Evolutionary conservation across 1,140 invertebrate genomes (phyloP).

Genomic region (Mizuhopecten yessoensis): DNA sequence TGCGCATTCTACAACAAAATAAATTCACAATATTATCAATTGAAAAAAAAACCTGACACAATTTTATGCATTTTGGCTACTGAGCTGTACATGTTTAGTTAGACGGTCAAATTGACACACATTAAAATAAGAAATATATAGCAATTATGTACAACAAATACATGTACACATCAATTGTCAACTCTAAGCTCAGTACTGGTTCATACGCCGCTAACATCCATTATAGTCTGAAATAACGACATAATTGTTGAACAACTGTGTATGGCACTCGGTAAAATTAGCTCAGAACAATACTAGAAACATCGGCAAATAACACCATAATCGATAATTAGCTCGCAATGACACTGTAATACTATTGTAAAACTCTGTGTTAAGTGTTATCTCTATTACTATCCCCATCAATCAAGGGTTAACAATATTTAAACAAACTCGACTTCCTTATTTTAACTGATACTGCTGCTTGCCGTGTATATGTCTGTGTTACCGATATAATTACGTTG

Average conservation of each 20-base stretch:
- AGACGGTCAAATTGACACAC: too few species aligned
- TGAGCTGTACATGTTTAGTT: too few species aligned
- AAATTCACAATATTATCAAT: neutral
- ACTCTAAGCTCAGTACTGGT: neutral
- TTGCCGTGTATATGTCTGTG: neutral
- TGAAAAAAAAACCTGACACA: neutral
- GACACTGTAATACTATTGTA: neutral
- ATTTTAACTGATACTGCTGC: neutral
- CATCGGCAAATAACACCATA: neutral
- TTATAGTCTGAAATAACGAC: neutral
- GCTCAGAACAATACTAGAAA: neutral
- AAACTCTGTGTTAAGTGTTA: neutral
- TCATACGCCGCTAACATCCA: neutral
- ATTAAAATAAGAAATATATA: too few species aligned
- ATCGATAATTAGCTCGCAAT: neutral
- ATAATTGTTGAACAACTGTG: neutral
- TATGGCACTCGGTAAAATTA: neutral
- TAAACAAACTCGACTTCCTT: neutral
- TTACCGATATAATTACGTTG: neutral
- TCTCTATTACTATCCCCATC: neutral
- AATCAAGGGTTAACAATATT: neutral
- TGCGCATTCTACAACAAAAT: constrained; percentile 74
- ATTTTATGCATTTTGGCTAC: too few species aligned
- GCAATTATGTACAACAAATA: neutral
- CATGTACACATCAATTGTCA: neutral